Base-by-base conservation (phyloP, 2,113 vertebrate genomes). In the Dicaeum eximium region DNA sequence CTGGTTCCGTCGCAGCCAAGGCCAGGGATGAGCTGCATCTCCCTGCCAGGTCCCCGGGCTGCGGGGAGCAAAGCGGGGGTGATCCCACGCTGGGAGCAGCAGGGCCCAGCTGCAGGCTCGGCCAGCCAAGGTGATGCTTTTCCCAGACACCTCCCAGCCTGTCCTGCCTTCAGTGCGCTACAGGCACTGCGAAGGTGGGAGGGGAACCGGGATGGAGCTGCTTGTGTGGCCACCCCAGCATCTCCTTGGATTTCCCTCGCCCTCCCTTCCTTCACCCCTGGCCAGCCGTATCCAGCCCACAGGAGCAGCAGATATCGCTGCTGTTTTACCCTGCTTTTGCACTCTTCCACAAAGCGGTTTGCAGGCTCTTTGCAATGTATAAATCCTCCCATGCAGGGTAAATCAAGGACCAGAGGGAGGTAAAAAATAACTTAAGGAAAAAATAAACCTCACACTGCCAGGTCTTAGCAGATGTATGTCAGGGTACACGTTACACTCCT, bases 401-500 rank as follows among this genome's bases (percentile, higher is more conserved):
- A 95, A 90, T 61, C 82, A 85, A 86, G 90, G 70, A 93, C 44
- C 79, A 61, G 78, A 82, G 70, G 57, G 90, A 94, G 69, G 81
- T 69, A 50, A 93, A 92, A 88, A 96, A 92, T 82, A 93, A 87
- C 87, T 62, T 44, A 8, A 70, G 51, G 75, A 66, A 92, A 95
- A 95, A 92, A 86, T 70, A 96, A 94, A 92, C 92, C 60, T 93
- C 37, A 18, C 10, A 0, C 54, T 56, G 48, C 66, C 35, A 53
- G 90, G 81, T 89, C 80, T 86, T 54, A 42, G 77, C 77, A 92
- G 89, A 58, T 44, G 77, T 51, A 66, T 44, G 40, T 86, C 85
- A 15, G 38, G 38, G 54, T 57, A 70, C 35, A 2, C 1, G 5
- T 28, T 80, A 22, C 12, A 22, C 65, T 84, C 70, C 87, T 80